These are phyloP conservation scores for Melopsittacus undulatus DNA, from an alignment of 2,797 vertebrate genomes.

Conservation along the genomic window DNA sequence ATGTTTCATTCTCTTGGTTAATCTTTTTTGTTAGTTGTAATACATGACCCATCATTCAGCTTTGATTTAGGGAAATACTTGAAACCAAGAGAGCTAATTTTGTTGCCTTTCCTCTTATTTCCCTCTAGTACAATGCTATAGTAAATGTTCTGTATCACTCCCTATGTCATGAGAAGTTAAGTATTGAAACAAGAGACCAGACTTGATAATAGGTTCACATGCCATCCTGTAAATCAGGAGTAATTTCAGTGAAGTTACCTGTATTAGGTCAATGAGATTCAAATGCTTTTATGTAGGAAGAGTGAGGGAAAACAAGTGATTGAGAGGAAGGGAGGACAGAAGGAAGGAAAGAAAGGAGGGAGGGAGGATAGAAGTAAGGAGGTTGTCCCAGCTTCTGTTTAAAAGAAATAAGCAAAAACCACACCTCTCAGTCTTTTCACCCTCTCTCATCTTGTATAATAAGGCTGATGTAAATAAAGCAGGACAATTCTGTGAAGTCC, in stretches of 20 bases:
- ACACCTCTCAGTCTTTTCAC: background rate
- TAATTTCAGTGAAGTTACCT: background rate
- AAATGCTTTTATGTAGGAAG: background rate
- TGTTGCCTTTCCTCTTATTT: background rate
- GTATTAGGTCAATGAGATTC: background rate
- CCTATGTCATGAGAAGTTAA: background rate
- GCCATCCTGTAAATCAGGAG: background rate
- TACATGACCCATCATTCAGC: background rate
- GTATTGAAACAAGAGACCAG: background rate
- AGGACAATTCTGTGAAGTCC: background rate
- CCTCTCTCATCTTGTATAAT: background rate
- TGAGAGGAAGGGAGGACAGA: background rate
- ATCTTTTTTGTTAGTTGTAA: background rate
- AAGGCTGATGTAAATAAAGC: background rate
- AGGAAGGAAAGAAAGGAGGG: background rate
- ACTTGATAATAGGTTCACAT: background rate
- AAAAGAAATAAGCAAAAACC: background rate
- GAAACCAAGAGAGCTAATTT: background rate
- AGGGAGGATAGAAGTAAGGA: background rate
- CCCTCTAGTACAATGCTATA: background rate
- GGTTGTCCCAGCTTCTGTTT: background rate
- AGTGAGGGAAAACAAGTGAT: slow-evolving; percentile 8
- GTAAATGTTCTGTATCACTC: background rate
- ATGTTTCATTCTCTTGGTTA: background rate
- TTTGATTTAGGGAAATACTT: background rate